Percentiles rank a stretch among this genome's conserved stretches.
Conservation (phyloP, 1,140 invertebrate genomes). For the Arctopsyche grandis region DNA sequence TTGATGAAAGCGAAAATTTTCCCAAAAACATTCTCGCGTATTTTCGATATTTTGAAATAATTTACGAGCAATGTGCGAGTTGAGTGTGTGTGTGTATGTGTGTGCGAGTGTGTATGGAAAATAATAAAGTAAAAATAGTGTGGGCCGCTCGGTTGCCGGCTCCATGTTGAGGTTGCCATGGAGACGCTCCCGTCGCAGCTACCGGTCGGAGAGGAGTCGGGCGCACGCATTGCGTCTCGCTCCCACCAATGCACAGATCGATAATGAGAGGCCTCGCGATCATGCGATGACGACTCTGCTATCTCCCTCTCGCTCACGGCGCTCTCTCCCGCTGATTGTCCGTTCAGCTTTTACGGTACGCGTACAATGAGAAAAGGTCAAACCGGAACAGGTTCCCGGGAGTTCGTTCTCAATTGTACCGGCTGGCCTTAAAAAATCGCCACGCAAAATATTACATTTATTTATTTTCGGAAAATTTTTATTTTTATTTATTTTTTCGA, state of each 20-base stretch:
- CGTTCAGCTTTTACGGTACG: constrained; percentile 11
- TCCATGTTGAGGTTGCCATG: constrained; percentile 35
- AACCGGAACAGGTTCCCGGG: constrained; percentile 34
- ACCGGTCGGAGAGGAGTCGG: not conserved
- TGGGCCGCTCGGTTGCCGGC: not conserved
- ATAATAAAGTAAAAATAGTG: constrained; percentile 10
- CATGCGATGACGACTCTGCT: not conserved
- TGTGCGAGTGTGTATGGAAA: no score
- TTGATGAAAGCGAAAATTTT: no score
- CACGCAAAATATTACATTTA: not conserved
- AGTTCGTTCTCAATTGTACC: not conserved
- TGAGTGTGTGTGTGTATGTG: no score
- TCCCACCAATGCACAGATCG: not conserved
- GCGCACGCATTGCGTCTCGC: not conserved
- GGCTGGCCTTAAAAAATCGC: not conserved
- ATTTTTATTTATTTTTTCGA: constrained; percentile 1
- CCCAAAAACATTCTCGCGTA: no score
- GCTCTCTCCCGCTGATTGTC: not conserved
- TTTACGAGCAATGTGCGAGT: no score
- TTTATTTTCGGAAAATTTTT: constrained; percentile 19
- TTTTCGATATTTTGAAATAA: no score
- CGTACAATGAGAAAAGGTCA: constrained; percentile 28
- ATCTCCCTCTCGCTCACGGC: constrained; percentile 15
- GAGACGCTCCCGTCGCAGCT: constrained; percentile 6
- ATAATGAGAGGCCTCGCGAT: no score